A percentile compares a stretch with the other conserved stretches of the same genome.
phyloP scores from a whole-genome alignment of 2,113 vertebrate genomes.

The Tiliqua scincoides region DNA sequence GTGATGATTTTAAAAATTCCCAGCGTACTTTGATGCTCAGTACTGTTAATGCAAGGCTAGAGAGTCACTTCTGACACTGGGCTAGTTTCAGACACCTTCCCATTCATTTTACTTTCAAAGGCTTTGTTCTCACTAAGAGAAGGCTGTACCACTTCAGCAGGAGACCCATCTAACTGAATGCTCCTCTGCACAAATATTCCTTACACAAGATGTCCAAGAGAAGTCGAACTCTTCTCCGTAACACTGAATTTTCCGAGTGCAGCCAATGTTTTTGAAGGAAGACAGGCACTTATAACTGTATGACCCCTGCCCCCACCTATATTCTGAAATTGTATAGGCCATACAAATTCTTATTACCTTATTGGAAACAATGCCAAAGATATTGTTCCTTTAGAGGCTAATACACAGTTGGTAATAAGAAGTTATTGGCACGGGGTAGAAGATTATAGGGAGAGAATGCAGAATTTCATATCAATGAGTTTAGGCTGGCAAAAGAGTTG shows the following conservation, averaged over 20 bases:
- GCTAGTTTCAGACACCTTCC: neutral
- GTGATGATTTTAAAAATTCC: neutral
- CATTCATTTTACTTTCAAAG: neutral
- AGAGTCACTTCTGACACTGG: neutral
- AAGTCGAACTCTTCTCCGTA: neutral
- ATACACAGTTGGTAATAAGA: neutral
- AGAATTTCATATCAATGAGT: neutral
- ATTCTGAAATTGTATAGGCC: neutral
- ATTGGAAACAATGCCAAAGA: neutral
- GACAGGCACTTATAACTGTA: neutral
- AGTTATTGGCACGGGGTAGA: neutral
- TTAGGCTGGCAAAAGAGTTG: too few species aligned
- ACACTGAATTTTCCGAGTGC: neutral
- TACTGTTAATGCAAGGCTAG: neutral
- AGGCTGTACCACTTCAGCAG: neutral
- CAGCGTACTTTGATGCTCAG: accelerated
- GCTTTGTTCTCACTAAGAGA: neutral
- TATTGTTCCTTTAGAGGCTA: neutral
- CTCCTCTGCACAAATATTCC: neutral
- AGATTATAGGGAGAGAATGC: neutral
- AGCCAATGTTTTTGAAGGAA: neutral
- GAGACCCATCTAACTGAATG: neutral
- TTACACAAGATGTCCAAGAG: neutral
- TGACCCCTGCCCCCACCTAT: too few species aligned
- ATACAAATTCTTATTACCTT: neutral